Evolutionary conservation across 2,113 vertebrate genomes (phyloP).

Genomic region (Pelvicachromis taeniatus): DNA sequence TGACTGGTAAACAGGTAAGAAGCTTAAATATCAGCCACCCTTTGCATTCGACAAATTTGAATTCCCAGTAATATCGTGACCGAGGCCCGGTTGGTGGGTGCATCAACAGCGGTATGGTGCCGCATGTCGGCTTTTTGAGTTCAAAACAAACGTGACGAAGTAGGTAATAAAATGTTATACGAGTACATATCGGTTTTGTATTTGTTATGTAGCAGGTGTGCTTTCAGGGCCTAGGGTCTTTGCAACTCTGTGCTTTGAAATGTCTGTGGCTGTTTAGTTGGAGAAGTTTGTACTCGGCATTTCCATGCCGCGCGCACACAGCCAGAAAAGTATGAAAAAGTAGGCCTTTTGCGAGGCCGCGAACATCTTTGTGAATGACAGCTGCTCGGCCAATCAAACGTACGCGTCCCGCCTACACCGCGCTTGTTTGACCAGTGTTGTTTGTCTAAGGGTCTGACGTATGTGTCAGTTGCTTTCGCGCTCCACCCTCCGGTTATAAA

Average conservation of each 20-base stretch:
- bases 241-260: not conserved
- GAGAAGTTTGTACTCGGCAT: conserved; percentile 41
- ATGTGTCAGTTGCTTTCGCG: not conserved
- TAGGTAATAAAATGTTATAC: not conserved
- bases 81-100: not conserved
- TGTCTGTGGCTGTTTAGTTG: not conserved
- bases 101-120: conserved; percentile 39
- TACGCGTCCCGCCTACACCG: not conserved
- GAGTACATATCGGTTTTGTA: not conserved
- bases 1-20: conserved; percentile 56
- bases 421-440: not conserved
- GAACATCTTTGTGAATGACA: conserved; percentile 35
- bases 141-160: conserved; percentile 70
- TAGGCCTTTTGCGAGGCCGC: conserved; percentile 67
- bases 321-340: conserved; percentile 50
- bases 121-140: conserved; percentile 62
- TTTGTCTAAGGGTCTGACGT: not conserved
- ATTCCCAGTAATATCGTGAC: not conserved
- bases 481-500: conserved; percentile 60
- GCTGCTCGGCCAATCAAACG: conserved; percentile 17
- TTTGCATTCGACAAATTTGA: not conserved
- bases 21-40: fast-evolving
- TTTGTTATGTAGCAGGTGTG: fast-evolving
- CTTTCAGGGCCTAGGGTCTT: fast-evolving
- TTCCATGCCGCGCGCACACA: conserved; percentile 38